These are phyloP conservation scores for Lophochroa leadbeateri DNA, from an alignment of 2,113 vertebrate species.

Conservation along the genomic window DNA sequence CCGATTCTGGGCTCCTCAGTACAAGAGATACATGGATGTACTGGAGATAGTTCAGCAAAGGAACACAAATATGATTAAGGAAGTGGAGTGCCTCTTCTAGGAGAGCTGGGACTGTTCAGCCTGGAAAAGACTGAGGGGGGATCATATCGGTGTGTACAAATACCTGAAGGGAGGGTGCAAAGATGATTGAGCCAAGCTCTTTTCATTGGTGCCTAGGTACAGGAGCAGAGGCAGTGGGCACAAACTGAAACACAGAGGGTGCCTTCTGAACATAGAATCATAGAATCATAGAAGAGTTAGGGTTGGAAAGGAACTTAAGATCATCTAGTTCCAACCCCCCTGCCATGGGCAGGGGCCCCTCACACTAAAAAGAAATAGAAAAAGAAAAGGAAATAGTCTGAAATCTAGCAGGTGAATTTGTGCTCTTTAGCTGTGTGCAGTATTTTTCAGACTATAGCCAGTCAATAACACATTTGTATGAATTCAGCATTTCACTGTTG, in stretches of 20 bases:
- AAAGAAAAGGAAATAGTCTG: background rate
- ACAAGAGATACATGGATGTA: background rate
- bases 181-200: background rate
- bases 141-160: background rate
- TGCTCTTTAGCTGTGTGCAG: background rate
- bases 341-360: too few species aligned
- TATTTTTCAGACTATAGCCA: background rate
- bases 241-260: background rate
- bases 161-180: background rate
- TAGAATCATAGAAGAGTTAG: too few species aligned
- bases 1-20: background rate
- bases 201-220: background rate
- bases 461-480: background rate
- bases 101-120: background rate
- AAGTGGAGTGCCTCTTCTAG: background rate
- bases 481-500: background rate
- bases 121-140: background rate
- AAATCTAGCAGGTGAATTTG: background rate
- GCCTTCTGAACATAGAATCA: background rate
- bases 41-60: background rate
- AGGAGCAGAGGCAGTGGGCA: background rate
- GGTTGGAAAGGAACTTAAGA: too few species aligned
- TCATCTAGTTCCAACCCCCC: too few species aligned
- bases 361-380: too few species aligned
- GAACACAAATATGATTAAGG: background rate